Percentiles rank a stretch among this genome's conserved stretches.
Conservation (phyloP, 2,797 vertebrate genomes). For the Coregonus suidteri region DNA sequence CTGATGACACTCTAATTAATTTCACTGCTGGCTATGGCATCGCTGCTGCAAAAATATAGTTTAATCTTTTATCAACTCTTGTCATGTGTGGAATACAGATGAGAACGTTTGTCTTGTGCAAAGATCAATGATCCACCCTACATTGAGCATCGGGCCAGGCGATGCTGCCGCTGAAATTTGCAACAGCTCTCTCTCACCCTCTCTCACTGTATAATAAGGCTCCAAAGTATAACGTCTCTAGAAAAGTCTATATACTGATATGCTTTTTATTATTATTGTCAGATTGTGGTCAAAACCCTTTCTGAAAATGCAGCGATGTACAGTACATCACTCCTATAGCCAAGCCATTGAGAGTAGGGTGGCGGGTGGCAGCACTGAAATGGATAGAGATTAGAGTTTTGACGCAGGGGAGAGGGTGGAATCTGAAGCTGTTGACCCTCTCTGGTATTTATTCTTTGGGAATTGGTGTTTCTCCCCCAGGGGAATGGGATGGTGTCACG, state of each 20-base stretch:
- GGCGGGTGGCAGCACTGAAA: not conserved
- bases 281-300: not conserved
- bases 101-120: conserved; percentile 26
- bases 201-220: not conserved
- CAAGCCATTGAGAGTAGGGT: not conserved
- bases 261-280: not conserved
- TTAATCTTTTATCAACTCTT: conserved; percentile 37
- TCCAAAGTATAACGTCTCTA: not conserved
- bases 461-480: not conserved
- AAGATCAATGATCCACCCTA: conserved; percentile 26
- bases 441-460: conserved; percentile 9
- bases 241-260: not conserved
- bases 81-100: conserved; percentile 41
- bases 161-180: not conserved
- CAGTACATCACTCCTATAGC: not conserved
- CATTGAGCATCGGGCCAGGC: not conserved
- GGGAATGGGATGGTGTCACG: not conserved
- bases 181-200: not conserved
- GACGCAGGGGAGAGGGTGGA: not conserved
- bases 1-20: conserved; percentile 42
- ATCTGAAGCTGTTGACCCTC: not conserved
- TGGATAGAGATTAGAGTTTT: not conserved
- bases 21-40: conserved; percentile 27
- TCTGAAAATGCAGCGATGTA: not conserved
- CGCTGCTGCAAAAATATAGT: conserved; percentile 25